A percentile compares a stretch with the other conserved stretches of the same genome.
Conservation (phyloP, 2,888 invertebrate species). For the Drosophila suboccidentalis region DNA sequence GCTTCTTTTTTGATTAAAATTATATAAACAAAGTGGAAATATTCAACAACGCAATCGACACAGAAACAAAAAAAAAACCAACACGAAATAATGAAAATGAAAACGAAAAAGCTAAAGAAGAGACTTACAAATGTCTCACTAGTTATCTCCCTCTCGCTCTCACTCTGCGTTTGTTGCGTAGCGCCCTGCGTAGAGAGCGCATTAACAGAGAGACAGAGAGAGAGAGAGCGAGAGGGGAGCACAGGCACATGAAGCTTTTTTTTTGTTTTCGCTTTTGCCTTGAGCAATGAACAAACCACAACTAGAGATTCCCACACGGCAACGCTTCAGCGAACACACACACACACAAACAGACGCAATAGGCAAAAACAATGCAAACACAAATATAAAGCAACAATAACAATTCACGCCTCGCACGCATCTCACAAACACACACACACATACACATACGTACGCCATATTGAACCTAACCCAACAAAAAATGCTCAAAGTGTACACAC, state of each 20-base stretch:
- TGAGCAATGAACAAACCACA: slow-evolving; percentile 59
- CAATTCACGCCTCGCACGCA: slow-evolving; percentile 68
- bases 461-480: slow-evolving; percentile 81
- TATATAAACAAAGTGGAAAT: slow-evolving; percentile 83
- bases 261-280: slow-evolving; percentile 48
- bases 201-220: not conserved
- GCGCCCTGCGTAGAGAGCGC: slow-evolving; percentile 35
- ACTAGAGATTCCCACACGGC: slow-evolving; percentile 68
- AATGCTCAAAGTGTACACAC: slow-evolving; percentile 51
- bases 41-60: slow-evolving; percentile 82
- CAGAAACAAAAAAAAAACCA: slow-evolving; percentile 64
- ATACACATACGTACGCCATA: slow-evolving; percentile 27
- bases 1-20: slow-evolving; percentile 79
- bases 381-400: slow-evolving; percentile 36
- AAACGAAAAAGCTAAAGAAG: slow-evolving; percentile 49
- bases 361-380: slow-evolving; percentile 37
- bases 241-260: slow-evolving; percentile 56
- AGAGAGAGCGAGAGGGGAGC: not conserved
- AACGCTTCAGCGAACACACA: slow-evolving; percentile 39
- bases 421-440: slow-evolving; percentile 17
- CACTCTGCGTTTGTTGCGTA: slow-evolving; percentile 42
- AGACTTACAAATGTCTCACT: slow-evolving; percentile 43
- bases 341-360: slow-evolving; percentile 26
- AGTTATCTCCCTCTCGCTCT: slow-evolving; percentile 20
- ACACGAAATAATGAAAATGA: slow-evolving; percentile 70